phyloP scores from a whole-genome alignment of 23 tunicate genomes.

The Ciona savignyi region DNA sequence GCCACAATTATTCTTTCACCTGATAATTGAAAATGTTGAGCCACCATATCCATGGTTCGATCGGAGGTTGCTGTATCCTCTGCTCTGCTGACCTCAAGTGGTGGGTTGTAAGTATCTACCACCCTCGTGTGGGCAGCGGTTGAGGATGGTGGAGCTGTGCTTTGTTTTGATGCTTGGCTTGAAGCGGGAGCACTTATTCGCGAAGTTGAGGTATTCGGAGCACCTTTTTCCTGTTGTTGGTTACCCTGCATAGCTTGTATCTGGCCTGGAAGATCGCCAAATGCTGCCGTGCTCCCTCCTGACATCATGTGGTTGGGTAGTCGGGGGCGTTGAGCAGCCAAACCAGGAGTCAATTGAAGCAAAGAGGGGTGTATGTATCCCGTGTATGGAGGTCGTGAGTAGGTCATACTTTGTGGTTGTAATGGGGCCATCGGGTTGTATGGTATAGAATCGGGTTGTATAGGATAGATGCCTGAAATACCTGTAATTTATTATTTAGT shows the following conservation, averaged over 20 bases:
- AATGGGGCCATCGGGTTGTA: not conserved
- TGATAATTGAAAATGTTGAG: conserved; percentile 51
- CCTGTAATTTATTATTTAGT: too few relatives aligned
- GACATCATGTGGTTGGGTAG: not conserved
- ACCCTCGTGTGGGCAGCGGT: conserved; percentile 14
- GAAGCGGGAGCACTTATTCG: not conserved
- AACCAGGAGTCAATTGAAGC: not conserved
- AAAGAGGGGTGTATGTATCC: not conserved
- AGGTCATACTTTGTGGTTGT: not conserved
- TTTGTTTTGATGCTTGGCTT: not conserved
- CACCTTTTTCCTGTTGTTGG: not conserved
- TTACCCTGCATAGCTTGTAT: not conserved
- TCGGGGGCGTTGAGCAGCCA: not conserved
- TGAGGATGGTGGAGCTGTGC: conserved; percentile 7
- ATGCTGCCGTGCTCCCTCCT: not conserved
- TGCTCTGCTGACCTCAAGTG: not conserved
- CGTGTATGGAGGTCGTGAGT: not conserved
- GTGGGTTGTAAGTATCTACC: conserved; percentile 1
- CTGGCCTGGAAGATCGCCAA: not conserved
- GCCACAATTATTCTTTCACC: conserved; percentile 31
- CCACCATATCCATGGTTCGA: conserved; percentile 41
- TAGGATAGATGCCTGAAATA: too few relatives aligned
- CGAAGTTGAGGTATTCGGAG: conserved; percentile 1
- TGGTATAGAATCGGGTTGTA: too few relatives aligned
- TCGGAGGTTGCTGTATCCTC: not conserved